phyloP scores from a whole-genome alignment of 2,888 invertebrate genomes.

The Parnassius mnemosyne region DNA sequence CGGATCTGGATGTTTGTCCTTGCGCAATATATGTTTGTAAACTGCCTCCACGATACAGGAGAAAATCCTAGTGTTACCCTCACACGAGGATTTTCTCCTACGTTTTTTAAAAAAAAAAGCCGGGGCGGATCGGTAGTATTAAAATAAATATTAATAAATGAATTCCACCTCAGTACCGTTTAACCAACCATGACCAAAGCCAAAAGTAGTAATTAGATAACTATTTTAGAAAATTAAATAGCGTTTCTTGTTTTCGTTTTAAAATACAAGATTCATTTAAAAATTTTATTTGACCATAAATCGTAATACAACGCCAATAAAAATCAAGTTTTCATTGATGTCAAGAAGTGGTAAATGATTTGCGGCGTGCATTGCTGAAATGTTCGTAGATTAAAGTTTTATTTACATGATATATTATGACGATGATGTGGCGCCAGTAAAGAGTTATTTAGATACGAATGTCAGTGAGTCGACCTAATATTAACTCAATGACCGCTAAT shows the following conservation, averaged over 20 bases:
- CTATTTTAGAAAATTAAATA: conserved; percentile 21
- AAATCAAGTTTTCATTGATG: conserved; percentile 35
- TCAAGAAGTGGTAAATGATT: conserved; percentile 35
- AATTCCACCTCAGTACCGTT: too few relatives aligned
- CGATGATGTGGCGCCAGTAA: conserved; percentile 30
- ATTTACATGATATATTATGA: conserved; percentile 27
- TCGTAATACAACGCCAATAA: conserved; percentile 32
- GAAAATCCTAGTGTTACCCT: too few relatives aligned
- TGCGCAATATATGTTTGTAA: too few relatives aligned
- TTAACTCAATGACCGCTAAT: conserved; percentile 19
- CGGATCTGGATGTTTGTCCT: too few relatives aligned
- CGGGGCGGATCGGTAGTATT: too few relatives aligned
- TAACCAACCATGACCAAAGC: too few relatives aligned
- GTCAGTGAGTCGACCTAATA: conserved; percentile 23
- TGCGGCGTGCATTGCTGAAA: conserved; percentile 23
- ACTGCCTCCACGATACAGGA: too few relatives aligned
- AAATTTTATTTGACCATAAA: conserved; percentile 16
- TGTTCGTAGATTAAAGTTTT: conserved; percentile 22
- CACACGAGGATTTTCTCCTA: too few relatives aligned
- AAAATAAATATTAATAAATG: too few relatives aligned
- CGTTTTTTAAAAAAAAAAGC: too few relatives aligned
- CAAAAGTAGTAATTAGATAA: not conserved
- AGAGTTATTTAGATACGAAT: conserved; percentile 19
- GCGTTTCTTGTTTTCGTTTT: conserved; percentile 1
- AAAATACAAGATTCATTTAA: not conserved